Evolutionary conservation across 2,113 vertebrate species (phyloP).

Genomic region (Petroica traversi): DNA sequence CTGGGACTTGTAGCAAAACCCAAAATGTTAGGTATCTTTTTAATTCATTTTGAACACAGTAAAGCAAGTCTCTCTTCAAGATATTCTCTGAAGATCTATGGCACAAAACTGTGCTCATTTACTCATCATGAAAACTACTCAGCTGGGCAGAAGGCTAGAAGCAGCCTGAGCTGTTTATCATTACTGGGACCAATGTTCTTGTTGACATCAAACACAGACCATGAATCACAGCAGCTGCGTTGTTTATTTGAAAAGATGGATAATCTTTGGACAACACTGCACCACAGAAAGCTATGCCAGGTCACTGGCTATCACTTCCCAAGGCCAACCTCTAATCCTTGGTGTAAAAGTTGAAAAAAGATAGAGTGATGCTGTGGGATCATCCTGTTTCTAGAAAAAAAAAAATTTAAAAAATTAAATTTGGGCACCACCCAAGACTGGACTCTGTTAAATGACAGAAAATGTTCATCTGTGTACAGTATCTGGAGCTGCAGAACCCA

Average conservation of each 20-base stretch:
- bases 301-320: neutral
- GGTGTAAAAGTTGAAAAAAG: neutral
- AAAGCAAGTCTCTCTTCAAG: neutral
- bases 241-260: neutral
- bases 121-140: neutral
- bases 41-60: neutral
- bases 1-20: neutral
- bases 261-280: neutral
- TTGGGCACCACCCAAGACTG: neutral
- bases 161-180: neutral
- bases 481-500: neutral
- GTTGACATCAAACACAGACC: constrained; percentile 15
- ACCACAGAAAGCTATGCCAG: neutral
- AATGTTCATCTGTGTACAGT: neutral
- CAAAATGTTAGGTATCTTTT: neutral
- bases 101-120: neutral
- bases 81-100: neutral
- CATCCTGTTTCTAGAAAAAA: neutral
- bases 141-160: neutral
- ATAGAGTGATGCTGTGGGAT: neutral
- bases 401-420: neutral
- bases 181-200: neutral
- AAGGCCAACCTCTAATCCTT: neutral
- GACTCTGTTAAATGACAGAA: neutral
- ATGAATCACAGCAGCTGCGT: neutral